Evolutionary conservation across 2,888 invertebrate species (phyloP).

Genomic region (Nymphalis urticae): DNA sequence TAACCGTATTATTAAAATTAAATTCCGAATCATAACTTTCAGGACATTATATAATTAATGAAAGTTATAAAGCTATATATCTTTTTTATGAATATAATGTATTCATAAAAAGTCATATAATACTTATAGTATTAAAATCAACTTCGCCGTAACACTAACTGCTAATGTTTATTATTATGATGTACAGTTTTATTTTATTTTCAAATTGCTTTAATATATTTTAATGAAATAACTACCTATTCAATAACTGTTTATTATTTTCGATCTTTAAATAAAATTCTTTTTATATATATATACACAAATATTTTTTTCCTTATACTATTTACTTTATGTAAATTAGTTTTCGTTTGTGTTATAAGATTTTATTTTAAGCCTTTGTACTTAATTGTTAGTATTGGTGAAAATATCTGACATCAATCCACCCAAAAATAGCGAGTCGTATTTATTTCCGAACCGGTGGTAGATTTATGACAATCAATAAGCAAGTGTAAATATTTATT

Average conservation of each 20-base stretch:
- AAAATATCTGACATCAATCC: too few species aligned
- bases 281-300: too few species aligned
- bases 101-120: not conserved
- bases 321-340: too few species aligned
- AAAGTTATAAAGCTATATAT: not conserved
- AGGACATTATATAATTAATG: not conserved
- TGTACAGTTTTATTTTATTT: not conserved
- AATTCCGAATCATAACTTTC: not conserved
- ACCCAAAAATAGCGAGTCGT: too few species aligned
- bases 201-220: not conserved
- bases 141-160: not conserved
- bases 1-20: not conserved
- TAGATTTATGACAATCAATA: too few species aligned
- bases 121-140: not conserved
- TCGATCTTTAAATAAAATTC: not conserved
- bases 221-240: not conserved
- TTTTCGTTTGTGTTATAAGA: too few species aligned
- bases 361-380: too few species aligned
- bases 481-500: too few species aligned
- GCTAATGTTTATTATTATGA: not conserved
- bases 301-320: too few species aligned
- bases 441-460: too few species aligned
- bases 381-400: too few species aligned
- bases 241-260: too few species aligned
- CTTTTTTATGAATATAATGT: slow-evolving; percentile 3